Base-by-base conservation (phyloP, 2,888 invertebrate species). In the Pocota personata region DNA sequence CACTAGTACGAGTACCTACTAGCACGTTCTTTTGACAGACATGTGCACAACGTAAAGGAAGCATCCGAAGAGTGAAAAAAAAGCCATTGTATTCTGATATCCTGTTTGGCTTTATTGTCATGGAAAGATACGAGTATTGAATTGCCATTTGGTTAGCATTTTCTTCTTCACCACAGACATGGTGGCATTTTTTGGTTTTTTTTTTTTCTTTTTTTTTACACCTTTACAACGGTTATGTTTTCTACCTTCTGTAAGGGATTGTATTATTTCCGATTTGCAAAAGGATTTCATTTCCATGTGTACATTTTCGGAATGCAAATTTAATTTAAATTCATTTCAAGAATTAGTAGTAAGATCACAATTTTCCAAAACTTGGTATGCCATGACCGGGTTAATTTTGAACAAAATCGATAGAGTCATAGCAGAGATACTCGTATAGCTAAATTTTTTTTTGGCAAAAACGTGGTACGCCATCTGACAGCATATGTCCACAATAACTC, bases 71-170 rank as follows among this genome's bases (percentile, higher is more conserved):
- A 67, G 30, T 71, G 48, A 24, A 57, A 37, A 62, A 35, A 19
- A 37, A 21, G 19, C 37, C 57, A 78, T 77, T 83, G 77, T 72
- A 21, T 62, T 67, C 40, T 48, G 66, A 84, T 75, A 75, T 79
- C 79, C 73, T 62, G 62, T 40, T 72, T 40, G 19, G 12, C 8
- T 67, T 55, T 57, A 46, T 62, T 78, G 52, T 30, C 14, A 19
- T 55, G 16, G 24, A 46, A 64, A 43, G 35, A 62, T 35, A n/a
- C n/a, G n/a, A n/a, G n/a, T n/a, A 77, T 83, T 77, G 24, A 37
- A 67, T 62, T 67, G 30, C n/a, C 62, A 32, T 73, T 66, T 73
- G 21, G 52, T 71, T 64, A 24, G 35, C 24, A 14, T 67, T 67
- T 35, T 52, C 50, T 50, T 67, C n/a, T 19, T 27, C 30, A 37